phyloP scores from a whole-genome alignment of 1,140 invertebrate species.

The Drosophila punjabiensis region DNA sequence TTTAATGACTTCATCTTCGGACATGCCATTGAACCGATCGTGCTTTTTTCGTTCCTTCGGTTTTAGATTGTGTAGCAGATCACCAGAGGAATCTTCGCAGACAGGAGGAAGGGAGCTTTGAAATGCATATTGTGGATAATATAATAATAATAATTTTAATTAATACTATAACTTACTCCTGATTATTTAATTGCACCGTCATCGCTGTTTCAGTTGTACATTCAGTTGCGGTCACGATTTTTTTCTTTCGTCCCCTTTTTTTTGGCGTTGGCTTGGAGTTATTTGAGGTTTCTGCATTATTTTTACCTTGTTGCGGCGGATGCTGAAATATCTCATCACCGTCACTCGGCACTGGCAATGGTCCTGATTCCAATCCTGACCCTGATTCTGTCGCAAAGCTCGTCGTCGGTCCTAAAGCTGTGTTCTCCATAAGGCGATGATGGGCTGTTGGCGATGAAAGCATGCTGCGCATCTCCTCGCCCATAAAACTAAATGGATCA shows the following conservation, averaged over 20 bases:
- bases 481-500: conserved; percentile 64
- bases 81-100: conserved; percentile 7
- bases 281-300: conserved; percentile 22
- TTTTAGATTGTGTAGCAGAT: conserved; percentile 82
- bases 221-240: conserved; percentile 18
- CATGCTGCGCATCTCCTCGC: conserved; percentile 57
- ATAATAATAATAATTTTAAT: not conserved
- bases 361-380: conserved; percentile 11
- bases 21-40: conserved; percentile 98
- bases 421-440: conserved; percentile 17
- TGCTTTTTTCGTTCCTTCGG: conserved; percentile 96
- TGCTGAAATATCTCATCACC: conserved; percentile 25
- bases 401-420: conserved; percentile 3
- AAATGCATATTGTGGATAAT: not conserved
- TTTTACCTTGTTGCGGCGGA: conserved; percentile 21
- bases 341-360: conserved; percentile 6
- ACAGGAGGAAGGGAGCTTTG: conserved; percentile 18
- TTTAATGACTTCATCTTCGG: conserved; percentile 97
- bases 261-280: conserved; percentile 47
- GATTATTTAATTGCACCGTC: conserved; percentile 17
- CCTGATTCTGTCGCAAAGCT: conserved; percentile 27
- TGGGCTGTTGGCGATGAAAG: conserved; percentile 29
- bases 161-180: conserved; percentile 36
- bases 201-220: conserved; percentile 22
- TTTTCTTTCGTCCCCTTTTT: conserved; percentile 69